Base-by-base conservation (phyloP, 2,888 invertebrate species). In the Leptarthrus brevirostris region DNA sequence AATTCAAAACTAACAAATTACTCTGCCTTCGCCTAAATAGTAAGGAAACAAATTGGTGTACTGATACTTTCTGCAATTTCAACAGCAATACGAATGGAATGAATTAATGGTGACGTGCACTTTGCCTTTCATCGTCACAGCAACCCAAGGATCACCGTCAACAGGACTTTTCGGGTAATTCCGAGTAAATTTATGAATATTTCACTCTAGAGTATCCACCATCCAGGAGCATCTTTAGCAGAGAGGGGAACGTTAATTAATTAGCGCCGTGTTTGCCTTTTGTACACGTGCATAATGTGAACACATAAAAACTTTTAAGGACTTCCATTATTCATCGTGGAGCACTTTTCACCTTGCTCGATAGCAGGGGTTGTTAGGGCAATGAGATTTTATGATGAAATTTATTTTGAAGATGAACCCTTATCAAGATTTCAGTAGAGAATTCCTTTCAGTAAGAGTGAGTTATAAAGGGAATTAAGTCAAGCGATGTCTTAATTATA, bases 301-400 rank as follows among this genome's bases (percentile, higher is more conserved):
- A 66, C 66, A 66, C 66, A 66, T 66, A 66, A 66, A 66, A 66
- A 66, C 66, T 66, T 66, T 66, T 66, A 66, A 66, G 66, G 66
- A 66, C 47, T 18, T 26, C 47, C 66, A 66, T 66, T 47, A 66
- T 49, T 66, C 66, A 66, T 66, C 26, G 47, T 24, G 66, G 26
- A 66, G 49, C 49, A 66, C 66, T 66, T 66, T 66, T 66, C 49
- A 66, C 66, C 66, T 49, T 47, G 3, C 24, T 47, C 10, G 5
- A 12, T 22, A 24, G 16, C 44, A 8, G 56, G 56, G 61, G 8
- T 34, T 34, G 22, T 40, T 12, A n/a, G 22, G 47, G 47, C 49
- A 66, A 66, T 49, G 66, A 49, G 66, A 66, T 66, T 66, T 66
- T 44, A 44, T 49, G 49, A 66, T 49, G 44, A 66, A 66, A 66